Conservation (phyloP, 2,113 vertebrate species). For the Alosa alosa region DNA sequence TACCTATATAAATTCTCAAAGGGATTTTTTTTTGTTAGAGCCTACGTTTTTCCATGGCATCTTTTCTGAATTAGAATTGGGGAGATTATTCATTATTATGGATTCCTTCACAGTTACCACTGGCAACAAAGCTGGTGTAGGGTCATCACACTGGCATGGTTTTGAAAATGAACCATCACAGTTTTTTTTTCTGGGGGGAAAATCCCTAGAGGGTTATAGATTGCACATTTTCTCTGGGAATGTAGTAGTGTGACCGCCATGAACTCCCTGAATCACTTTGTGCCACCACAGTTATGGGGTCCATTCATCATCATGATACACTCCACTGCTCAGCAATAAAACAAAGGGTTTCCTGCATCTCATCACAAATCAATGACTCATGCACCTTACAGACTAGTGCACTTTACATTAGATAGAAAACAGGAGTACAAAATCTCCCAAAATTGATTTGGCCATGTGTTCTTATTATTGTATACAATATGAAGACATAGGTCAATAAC, state of each 20-base stretch:
- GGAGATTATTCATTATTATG: background rate
- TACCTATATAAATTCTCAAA: background rate
- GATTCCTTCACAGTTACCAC: background rate
- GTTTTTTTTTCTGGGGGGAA: background rate
- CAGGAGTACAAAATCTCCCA: background rate
- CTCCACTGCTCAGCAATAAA: slow-evolving; percentile 15
- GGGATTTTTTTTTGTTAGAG: background rate
- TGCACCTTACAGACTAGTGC: background rate
- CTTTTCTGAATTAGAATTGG: background rate
- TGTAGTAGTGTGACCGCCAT: background rate
- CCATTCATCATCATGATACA: slow-evolving; percentile 12
- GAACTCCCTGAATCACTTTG: slow-evolving; percentile 13
- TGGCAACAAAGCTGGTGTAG: background rate
- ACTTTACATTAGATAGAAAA: background rate
- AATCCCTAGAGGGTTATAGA: background rate
- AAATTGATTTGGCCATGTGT: slow-evolving; percentile 11
- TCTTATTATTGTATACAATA: background rate
- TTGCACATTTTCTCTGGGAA: slow-evolving; percentile 4
- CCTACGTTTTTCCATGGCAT: background rate
- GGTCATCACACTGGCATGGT: background rate
- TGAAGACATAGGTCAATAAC: background rate
- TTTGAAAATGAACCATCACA: background rate
- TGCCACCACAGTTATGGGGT: slow-evolving; percentile 1
- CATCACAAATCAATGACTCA: slow-evolving; percentile 15
- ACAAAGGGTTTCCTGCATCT: slow-evolving; percentile 14